These are phyloP conservation scores for Brachionus manjavacas DNA, from an alignment of 1,140 invertebrate species.

Conservation along the genomic window DNA sequence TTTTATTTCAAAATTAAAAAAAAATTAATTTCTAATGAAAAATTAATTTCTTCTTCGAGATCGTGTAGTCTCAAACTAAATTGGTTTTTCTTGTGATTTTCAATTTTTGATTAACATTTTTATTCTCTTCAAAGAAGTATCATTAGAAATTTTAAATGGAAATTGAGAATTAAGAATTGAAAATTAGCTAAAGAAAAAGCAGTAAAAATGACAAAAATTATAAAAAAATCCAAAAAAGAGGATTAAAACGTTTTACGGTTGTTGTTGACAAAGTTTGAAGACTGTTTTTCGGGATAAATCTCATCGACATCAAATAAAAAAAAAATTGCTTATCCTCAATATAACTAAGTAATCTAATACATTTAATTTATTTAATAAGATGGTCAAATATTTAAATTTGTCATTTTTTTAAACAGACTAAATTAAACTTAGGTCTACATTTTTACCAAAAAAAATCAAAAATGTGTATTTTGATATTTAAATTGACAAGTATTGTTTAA, in stretches of 20 bases:
- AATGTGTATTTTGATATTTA: not conserved
- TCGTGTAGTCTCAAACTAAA: not conserved
- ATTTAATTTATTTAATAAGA: not conserved
- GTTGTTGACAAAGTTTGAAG: not conserved
- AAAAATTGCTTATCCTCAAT: not conserved
- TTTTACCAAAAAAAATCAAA: not conserved
- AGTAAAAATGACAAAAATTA: not conserved
- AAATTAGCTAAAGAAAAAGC: not conserved
- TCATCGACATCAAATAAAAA: not conserved
- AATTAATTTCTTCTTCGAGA: not conserved
- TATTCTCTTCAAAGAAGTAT: no score
- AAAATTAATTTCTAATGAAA: not conserved
- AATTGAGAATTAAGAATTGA: not conserved
- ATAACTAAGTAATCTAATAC: not conserved
- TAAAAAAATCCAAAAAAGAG: not conserved
- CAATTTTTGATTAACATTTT: not conserved
- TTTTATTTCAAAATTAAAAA: not conserved
- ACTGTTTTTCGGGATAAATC: not conserved
- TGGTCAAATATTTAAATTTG: not conserved
- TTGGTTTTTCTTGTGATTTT: not conserved
- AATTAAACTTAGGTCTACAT: not conserved
- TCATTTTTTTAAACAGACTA: not conserved
- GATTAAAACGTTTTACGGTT: not conserved
- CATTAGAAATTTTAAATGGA: no score
- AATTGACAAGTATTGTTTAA: not conserved